Evolutionary conservation across 2,113 vertebrate species (phyloP).

Genomic region (Pseudorectes ferrugineus): DNA sequence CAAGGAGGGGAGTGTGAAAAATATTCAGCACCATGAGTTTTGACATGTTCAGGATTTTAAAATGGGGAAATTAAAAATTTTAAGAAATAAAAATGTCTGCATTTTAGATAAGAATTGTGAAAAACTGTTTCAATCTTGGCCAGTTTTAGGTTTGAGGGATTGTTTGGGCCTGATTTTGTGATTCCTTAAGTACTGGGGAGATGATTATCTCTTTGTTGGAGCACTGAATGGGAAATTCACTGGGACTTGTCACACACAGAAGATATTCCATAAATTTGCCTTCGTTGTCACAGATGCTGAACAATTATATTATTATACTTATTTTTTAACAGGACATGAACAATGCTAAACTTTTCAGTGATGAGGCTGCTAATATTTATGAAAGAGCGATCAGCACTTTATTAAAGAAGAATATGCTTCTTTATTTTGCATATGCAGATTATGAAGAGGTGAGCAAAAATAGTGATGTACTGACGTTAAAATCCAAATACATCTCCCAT

Average conservation of each 20-base stretch:
- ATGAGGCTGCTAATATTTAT: constrained; percentile 98
- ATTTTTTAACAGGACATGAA: constrained; percentile 90
- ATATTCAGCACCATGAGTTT: not conserved
- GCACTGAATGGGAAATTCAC: not conserved
- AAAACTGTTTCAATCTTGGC: not conserved
- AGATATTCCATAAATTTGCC: not conserved
- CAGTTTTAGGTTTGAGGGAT: not conserved
- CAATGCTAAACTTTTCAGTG: constrained; percentile 98
- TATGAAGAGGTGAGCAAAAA: constrained; percentile 90
- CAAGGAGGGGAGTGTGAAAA: not conserved
- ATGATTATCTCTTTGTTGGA: not conserved
- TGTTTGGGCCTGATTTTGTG: not conserved
- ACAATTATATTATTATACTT: not conserved
- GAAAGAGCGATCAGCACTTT: constrained; percentile 97
- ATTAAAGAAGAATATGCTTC: constrained; percentile 98
- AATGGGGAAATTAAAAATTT: not conserved
- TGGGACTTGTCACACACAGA: not conserved
- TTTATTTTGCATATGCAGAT: constrained; percentile 98
- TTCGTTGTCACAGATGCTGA: constrained; percentile 17
- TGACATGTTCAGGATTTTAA: not conserved
- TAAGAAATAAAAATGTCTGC: not conserved
- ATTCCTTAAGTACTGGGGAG: not conserved
- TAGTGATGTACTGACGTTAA: not conserved
- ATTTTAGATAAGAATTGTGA: not conserved
- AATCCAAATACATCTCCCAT: not conserved